Base-by-base conservation (phyloP, 64 coral and sea anemone genomes). In the Porites lutea region DNA sequence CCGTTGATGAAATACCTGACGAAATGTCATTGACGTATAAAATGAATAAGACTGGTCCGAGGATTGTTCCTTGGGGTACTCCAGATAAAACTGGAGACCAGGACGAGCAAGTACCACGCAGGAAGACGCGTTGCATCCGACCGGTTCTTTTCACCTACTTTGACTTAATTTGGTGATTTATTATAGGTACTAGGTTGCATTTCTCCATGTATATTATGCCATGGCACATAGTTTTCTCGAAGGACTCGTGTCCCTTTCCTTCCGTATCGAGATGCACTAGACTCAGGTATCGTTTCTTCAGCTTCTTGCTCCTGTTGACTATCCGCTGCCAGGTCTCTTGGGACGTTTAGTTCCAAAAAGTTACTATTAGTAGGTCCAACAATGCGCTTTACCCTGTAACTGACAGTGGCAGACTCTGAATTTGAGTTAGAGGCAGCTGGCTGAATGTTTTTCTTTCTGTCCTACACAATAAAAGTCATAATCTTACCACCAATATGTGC, bases 401-500 rank as follows among this genome's bases (percentile, higher is more conserved):
- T 86, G 63, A 50, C 82, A 86, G n/a, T 61, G 63, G 54, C 66
- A 65, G 71, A 43, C 48, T 4, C 43, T 68, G 13, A 19, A 68
- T 23, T 51, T 87, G 70, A 67, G 66, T 72, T 68, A 76, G 75
- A 37, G 27, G 27, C 27, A 37, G 27, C 27, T 37, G 27, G 27
- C 27, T 37, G 27, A 37, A 37, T 37, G 89, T 51, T 83, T 65
- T 48, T 69, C 89, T 91, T 63, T 73, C 64, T 71, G 50, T 91
- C 79, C 65, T 82, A 64, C 79, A 81, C 89, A 83, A 91, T 91
- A 64, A 62, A 90, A n/a, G 75, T 64, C 21, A 90, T 37, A 37
- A 37, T 37, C 27, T 37, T 37, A 37, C 27, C 27, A 0, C 27
- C 27, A 37, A 37, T 37, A 37, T 37, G 27, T 37, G 27, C 27